Evolutionary conservation across 2,888 invertebrate species (phyloP), one percentile per base, ranked within the genome.

Genomic region (Pogonocherus hispidulus): DNA sequence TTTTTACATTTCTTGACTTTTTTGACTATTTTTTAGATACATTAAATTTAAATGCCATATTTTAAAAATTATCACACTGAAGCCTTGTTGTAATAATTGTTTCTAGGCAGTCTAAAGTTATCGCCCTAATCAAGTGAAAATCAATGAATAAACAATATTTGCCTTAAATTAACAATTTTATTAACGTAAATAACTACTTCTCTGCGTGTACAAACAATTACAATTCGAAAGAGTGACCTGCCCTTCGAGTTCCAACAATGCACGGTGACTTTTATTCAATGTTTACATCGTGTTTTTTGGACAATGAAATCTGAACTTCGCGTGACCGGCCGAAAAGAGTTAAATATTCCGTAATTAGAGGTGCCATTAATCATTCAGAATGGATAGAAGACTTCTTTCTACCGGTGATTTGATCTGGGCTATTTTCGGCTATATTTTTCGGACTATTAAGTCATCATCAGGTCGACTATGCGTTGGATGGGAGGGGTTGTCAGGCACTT

Each of bases 271-370:
- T 70, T 55, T 66, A 62, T 67, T 63, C 63, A 63, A 67, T 67
- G 63, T 57, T 63, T 63, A 67, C 57, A 56, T 47, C 57, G 57
- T 32, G 44, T 67, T 67, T 67, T 67, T 67, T 51, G 59, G 59
- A 67, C 57, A 63, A 57, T 67, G 62, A 74, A 74, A 74, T 71
- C 65, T 66, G 52, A 59, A 62, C 63, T 67, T 74, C 65, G 74
- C 74, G 74, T 74, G 74, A 74, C 74, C 56, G 49, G 37, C 41
- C 51, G 62, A 51, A 22, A 54, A 14, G 35, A 44, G 64, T 56
- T 67, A 63, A 67, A 63, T 52, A 59, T 63, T 63, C 52, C 14
- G 51, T 20, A 67, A 67, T 63, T 67, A 63, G 41, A 47, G 46
- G 16, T 27, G 59, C 59, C 59, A 59, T 59, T 59, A 59, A 59